Conservation (phyloP, 2,888 invertebrate species). For the Alentia gelatinosa region DNA sequence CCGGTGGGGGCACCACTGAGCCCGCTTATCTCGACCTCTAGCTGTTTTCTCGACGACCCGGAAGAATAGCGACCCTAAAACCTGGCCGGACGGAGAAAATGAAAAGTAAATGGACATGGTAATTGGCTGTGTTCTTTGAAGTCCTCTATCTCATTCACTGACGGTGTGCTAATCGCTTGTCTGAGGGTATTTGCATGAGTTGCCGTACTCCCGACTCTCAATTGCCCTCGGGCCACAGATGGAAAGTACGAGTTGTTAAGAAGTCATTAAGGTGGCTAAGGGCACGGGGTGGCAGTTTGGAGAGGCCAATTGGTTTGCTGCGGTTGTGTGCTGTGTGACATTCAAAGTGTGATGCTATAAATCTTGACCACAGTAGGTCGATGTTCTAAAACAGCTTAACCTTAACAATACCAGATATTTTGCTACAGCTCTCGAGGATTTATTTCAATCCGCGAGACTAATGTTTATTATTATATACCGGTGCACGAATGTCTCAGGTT, state of each 20-base stretch:
- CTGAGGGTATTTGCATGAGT: not conserved
- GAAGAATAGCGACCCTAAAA: conserved; percentile 11
- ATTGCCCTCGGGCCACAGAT: not conserved
- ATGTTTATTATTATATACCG: no score
- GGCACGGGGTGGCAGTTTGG: not conserved
- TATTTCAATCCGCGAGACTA: no score
- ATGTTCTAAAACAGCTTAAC: no score
- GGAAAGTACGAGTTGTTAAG: not conserved
- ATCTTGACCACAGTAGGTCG: no score
- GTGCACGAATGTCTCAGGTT: no score
- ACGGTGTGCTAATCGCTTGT: conserved; percentile 24
- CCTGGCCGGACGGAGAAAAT: not conserved
- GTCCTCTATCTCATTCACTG: conserved; percentile 5
- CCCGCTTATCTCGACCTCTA: not conserved
- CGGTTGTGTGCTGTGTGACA: no score
- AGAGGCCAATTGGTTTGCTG: not conserved
- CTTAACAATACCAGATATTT: no score
- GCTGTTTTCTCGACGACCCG: not conserved
- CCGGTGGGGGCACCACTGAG: not conserved
- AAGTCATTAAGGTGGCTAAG: not conserved
- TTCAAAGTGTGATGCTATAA: no score
- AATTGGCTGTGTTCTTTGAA: conserved; percentile 30
- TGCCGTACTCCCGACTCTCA: not conserved
- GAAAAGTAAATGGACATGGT: conserved; percentile 47
- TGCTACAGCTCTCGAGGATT: no score